Conservation (phyloP, 2,113 vertebrate genomes). For the Amblyopsis rosae region DNA sequence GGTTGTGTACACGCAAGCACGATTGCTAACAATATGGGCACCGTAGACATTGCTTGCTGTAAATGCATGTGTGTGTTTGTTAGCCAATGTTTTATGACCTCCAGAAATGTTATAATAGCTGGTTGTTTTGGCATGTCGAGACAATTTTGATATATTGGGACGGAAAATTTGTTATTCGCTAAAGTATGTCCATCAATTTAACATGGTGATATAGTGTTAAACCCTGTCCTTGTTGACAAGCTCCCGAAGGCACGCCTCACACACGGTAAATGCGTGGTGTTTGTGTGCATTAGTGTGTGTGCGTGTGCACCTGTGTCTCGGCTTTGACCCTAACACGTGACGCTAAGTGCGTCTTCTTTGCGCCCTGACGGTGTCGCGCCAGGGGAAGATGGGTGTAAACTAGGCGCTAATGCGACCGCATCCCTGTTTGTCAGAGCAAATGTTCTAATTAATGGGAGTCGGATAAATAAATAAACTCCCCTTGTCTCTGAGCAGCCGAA, state of each 20-base stretch:
- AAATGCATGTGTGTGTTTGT: background rate
- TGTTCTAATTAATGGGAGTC: conserved; percentile 70
- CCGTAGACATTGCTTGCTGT: background rate
- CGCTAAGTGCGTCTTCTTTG: conserved; percentile 1
- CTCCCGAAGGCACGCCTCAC: conserved; percentile 10
- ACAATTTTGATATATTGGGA: background rate
- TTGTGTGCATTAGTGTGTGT: background rate
- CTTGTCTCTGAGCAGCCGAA: conserved; percentile 56
- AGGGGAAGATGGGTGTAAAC: conserved; percentile 63
- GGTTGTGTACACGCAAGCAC: background rate
- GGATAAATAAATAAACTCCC: conserved; percentile 69
- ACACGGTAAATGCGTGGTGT: too few relatives aligned
- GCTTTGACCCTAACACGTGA: background rate
- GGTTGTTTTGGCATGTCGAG: background rate
- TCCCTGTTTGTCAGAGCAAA: conserved; percentile 67
- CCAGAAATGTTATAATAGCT: too few relatives aligned
- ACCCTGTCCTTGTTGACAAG: conserved; percentile 10
- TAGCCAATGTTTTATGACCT: background rate
- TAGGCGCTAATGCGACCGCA: conserved; percentile 69
- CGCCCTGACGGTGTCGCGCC: conserved; percentile 34
- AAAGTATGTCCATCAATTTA: conserved; percentile 17
- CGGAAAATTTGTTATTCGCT: background rate
- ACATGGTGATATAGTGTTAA: conserved; percentile 19
- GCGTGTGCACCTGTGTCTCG: conserved; percentile 34
- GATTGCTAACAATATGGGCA: background rate